Evolutionary conservation across 2,113 vertebrate species (phyloP).

Genomic region (Illadopsis cleaveri): DNA sequence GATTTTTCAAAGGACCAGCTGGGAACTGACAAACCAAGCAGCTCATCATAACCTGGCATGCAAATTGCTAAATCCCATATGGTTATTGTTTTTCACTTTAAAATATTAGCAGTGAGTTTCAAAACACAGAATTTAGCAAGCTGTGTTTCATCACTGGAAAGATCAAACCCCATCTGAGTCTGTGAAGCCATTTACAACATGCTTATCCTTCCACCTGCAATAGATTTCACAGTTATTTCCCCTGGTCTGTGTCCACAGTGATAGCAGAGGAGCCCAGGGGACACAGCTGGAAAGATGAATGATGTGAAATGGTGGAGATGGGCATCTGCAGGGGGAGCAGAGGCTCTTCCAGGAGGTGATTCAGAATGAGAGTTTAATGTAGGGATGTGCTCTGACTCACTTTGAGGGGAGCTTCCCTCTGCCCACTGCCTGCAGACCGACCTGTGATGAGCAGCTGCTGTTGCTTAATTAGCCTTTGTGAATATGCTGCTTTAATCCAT

Average conservation of each 20-base stretch:
- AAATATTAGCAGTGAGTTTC: constrained; percentile 13
- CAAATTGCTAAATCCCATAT: constrained; percentile 4
- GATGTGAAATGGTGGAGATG: background rate
- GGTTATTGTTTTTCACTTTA: constrained; percentile 27
- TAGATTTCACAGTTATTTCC: background rate
- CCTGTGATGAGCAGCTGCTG: constrained; percentile 7
- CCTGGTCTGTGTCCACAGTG: background rate
- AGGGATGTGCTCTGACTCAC: background rate
- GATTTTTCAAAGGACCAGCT: constrained; percentile 24
- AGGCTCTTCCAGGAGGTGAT: background rate
- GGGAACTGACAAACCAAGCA: background rate
- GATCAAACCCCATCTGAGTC: background rate
- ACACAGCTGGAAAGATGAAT: background rate
- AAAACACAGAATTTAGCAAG: constrained; percentile 13
- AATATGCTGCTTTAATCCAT: background rate
- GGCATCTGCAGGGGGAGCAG: accelerated
- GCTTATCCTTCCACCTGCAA: background rate
- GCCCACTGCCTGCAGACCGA: background rate
- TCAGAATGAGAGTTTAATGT: background rate
- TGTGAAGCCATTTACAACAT: background rate
- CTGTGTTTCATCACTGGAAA: background rate
- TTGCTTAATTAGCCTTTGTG: background rate
- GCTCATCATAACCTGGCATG: constrained; percentile 10
- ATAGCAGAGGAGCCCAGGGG: background rate
- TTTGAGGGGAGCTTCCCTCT: background rate